These are phyloP conservation scores for Cotesia chilonis DNA, from an alignment of 1,140 invertebrate species.

Conservation along the genomic window DNA sequence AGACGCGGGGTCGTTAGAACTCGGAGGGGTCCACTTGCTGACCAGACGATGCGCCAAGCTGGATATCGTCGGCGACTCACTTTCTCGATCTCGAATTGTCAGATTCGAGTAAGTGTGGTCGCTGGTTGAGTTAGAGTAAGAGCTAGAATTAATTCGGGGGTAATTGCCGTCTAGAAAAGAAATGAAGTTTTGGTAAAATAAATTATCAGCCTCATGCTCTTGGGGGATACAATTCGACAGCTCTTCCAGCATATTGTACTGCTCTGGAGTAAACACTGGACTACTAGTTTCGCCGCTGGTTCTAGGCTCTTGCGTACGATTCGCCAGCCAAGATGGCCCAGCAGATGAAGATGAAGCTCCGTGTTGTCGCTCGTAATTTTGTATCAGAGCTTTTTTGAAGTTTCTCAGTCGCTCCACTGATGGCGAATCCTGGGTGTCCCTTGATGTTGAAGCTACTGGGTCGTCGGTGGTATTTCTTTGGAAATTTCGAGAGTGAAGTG, in stretches of 20 bases:
- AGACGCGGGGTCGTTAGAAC: too few relatives aligned
- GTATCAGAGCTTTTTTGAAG: conserved; percentile 49
- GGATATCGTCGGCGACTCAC: conserved; percentile 45
- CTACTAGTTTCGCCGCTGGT: background rate
- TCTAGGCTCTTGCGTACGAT: background rate
- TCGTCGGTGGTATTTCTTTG: background rate
- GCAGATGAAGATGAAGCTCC: background rate
- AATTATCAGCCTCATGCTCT: conserved; percentile 1
- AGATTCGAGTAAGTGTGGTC: conserved; percentile 55
- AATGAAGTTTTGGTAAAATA: conserved; percentile 1
- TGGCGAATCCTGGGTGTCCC: conserved; percentile 25
- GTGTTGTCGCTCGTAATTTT: conserved; percentile 45
- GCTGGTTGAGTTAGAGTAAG: conserved; percentile 34
- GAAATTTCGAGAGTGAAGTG: conserved; percentile 13
- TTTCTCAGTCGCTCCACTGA: conserved; percentile 44
- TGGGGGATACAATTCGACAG: conserved; percentile 6
- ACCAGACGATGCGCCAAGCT: conserved; percentile 42
- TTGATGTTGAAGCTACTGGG: conserved; percentile 37
- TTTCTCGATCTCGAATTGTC: conserved; percentile 29
- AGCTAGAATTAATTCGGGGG: conserved; percentile 9
- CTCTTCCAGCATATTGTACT: conserved; percentile 13
- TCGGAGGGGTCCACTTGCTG: background rate
- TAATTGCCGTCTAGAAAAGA: background rate
- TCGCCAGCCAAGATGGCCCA: background rate
- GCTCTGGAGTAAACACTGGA: conserved; percentile 12